Evolutionary conservation across 2,113 vertebrate species (phyloP).

Genomic region (Zapus hudsonius): DNA sequence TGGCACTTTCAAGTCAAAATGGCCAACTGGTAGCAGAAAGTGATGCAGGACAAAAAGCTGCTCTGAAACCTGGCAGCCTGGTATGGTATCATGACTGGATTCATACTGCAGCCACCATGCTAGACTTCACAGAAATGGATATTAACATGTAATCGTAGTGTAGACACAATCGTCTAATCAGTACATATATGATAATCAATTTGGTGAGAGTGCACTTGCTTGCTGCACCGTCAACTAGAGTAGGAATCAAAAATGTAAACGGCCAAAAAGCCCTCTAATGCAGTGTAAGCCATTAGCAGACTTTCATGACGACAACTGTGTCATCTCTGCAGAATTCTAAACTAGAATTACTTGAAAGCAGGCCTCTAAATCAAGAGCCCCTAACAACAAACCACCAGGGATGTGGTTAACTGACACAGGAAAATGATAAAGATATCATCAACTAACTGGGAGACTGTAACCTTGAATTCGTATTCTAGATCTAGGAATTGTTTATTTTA

Average conservation of each 20-base stretch:
- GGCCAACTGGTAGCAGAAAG: slow-evolving; percentile 1
- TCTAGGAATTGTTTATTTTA: slow-evolving; percentile 46
- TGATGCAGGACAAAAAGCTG: slow-evolving; percentile 4
- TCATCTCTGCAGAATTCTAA: neutral
- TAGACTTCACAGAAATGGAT: neutral
- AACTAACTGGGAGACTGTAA: neutral
- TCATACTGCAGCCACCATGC: neutral
- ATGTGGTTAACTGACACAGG: neutral
- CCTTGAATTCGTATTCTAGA: slow-evolving; percentile 35
- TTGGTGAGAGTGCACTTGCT: neutral
- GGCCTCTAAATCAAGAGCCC: slow-evolving; percentile 22
- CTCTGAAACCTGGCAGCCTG: neutral
- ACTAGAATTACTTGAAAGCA: slow-evolving; percentile 31
- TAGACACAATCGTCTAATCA: neutral
- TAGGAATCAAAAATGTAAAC: neutral
- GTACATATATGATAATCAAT: neutral
- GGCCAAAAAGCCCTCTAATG: neutral
- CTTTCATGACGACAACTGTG: neutral
- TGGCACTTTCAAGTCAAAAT: slow-evolving; percentile 38
- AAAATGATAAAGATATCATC: neutral
- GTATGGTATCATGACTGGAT: neutral
- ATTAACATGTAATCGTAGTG: neutral
- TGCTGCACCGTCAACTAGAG: slow-evolving; percentile 23
- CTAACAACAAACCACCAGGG: neutral
- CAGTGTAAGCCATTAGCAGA: neutral